Evolutionary conservation across 2,888 invertebrate genomes (phyloP), one percentile per base, ranked within the genome.

Genomic region (Dioctria rufipes): DNA sequence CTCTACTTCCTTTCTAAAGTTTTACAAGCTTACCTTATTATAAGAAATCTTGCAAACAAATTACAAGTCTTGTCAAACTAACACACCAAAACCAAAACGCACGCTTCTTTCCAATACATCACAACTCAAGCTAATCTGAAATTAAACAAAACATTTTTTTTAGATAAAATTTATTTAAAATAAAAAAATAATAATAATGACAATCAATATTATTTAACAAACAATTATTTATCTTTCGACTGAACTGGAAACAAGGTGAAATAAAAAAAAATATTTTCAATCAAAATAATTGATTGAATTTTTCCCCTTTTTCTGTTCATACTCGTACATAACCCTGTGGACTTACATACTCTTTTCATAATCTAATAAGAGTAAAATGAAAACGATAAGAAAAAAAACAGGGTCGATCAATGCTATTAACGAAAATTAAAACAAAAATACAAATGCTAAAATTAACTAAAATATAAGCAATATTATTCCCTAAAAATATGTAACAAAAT

Each of bases 401-500:
- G 65, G 65, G 40, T 25, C 25, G 25, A 25, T 25, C 25, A 25
- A 25, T 25, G 25, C 25, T 25, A 25, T 25, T 25, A 25, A 25
- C 25, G 25, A 25, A 51, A 51, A 51, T 51, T 11, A 58, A 13
- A 58, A 58, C 25, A 58, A 58, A 25, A 58, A n/a, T 58, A 25
- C 11, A 58, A 58, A 58, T 58, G n/a, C 58, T 11, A 8, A 11
- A n/a, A 58, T 58, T 58, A 58, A 58, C 5, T 8, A 58, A 8
- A 46, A 46, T 46, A 6, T 5, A 46, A 5, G 8, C 8, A 46
- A 46, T 46, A 46, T 8, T 46, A 46, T 46, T 46, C 46, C 54
- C 54, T 71, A 71, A 71, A 71, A 71, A 51, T 71, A 71, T 40
- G 71, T 71, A 71, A 71, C 71, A 71, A 71, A 71, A 71, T 71